Evolutionary conservation across 2,797 vertebrate species (phyloP), one percentile per base, ranked within the genome.

Genomic region (Megaceryle alcyon): DNA sequence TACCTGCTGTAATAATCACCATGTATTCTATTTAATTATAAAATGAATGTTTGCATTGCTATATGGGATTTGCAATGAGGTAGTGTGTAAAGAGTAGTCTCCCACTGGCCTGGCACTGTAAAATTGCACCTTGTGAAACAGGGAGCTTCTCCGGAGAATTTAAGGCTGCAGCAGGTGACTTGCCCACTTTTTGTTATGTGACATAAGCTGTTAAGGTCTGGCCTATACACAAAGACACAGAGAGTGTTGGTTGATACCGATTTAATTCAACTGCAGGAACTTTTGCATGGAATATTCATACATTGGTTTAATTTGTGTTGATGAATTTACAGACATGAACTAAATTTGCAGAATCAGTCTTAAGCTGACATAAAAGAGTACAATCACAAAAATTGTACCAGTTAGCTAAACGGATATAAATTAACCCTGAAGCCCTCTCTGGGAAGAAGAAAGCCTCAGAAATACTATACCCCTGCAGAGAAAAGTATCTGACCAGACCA

Each of bases 241-340:
- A 44, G 43, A 78, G 12, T 39, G 41, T 64, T 94, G 33, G 84
- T 91, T 91, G 85, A 73, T 73, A 68, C 33, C 68, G 66, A 82
- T 94, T 86, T 57, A 75, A 88, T 90, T 88, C 92, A 91, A 88
- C 20, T 46, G 53, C 39, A 86, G 26, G 31, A 92, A 92, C 70
- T 95, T 94, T 73, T 86, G 70, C 39, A 29, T 86, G 44, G 28
- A 53, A 59, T 57, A 53, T 82, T 94, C 68, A 60, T 39, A 37
- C 53, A 41, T 11, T 39, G 44, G 53, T 89, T 96, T 94, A 94
- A 92, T 96, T 91, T 82, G 82, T 70, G 90, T 84, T 88, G 60
- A 91, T 90, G 85, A 94, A 96, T 96, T 97, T 96, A 92, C 77
- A 92, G 91, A 60, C 94, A 94, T 97, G 96, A 93, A 95, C 93